Evolutionary conservation across 2,797 vertebrate species (phyloP).

Genomic region (Notolepis coatsorum): DNA sequence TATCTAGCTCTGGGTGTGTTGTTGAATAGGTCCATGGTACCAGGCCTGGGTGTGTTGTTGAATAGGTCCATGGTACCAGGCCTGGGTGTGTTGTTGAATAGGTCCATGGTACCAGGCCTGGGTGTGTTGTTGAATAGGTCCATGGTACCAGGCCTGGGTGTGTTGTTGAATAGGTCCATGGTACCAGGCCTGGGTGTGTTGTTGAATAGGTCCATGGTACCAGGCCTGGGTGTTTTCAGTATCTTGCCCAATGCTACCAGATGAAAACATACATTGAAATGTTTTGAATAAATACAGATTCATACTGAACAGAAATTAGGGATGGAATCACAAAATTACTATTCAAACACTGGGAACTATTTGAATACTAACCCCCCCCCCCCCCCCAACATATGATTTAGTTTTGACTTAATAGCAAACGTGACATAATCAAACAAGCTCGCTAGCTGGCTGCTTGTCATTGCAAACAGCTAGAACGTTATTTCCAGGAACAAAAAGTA

Average conservation of each 20-base stretch:
- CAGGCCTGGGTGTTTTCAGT: constrained; percentile 3
- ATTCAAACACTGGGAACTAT: background rate
- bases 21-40: constrained; percentile 25
- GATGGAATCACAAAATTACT: constrained; percentile 6
- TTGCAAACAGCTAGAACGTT: too few species aligned
- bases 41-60: constrained; percentile 25
- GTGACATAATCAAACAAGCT: too few species aligned
- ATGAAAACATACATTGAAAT: constrained; percentile 12
- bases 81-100: constrained; percentile 14
- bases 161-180: constrained; percentile 36
- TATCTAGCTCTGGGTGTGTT: constrained; percentile 37
- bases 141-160: constrained; percentile 29
- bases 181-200: too few species aligned
- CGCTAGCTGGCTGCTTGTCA: too few species aligned
- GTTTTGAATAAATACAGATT: background rate
- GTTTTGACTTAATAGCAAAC: too few species aligned
- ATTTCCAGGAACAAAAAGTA: too few species aligned
- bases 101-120: background rate
- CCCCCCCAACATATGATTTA: too few species aligned
- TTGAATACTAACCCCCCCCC: too few species aligned
- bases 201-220: constrained; percentile 12
- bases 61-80: constrained; percentile 5
- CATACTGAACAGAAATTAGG: background rate
- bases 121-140: constrained; percentile 20
- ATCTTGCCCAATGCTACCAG: constrained; percentile 24